Conservation (phyloP, 2,888 invertebrate species). For the Ypsolopha sequella region DNA sequence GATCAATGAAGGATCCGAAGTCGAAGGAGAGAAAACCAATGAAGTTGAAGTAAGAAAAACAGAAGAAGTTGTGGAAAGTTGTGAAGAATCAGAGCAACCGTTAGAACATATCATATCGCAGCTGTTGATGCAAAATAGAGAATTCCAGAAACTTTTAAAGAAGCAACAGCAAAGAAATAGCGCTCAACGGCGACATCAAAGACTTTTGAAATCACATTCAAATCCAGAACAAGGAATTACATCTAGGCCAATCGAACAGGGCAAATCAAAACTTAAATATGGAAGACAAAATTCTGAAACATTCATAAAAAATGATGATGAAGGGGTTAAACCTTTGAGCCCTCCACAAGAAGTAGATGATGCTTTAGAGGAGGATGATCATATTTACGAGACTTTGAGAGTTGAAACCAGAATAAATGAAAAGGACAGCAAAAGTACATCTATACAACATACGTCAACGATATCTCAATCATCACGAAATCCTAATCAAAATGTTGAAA, state of each 20-base stretch:
- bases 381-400: slow-evolving; percentile 73
- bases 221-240: slow-evolving; percentile 61
- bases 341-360: slow-evolving; percentile 26
- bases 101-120: slow-evolving; percentile 86
- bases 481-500: slow-evolving; percentile 18
- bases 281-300: slow-evolving; percentile 48
- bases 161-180: slow-evolving; percentile 75
- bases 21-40: slow-evolving; percentile 34
- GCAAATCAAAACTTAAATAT: slow-evolving; percentile 43
- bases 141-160: slow-evolving; percentile 83
- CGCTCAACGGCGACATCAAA: slow-evolving; percentile 66
- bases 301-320: slow-evolving; percentile 22
- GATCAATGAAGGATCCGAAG: slow-evolving; percentile 53
- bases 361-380: slow-evolving; percentile 62
- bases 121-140: slow-evolving; percentile 84
- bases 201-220: slow-evolving; percentile 65
- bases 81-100: slow-evolving; percentile 65
- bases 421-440: slow-evolving; percentile 39
- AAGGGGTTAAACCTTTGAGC: slow-evolving; percentile 18
- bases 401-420: slow-evolving; percentile 43
- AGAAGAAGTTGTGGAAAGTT: slow-evolving; percentile 31
- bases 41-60: slow-evolving; percentile 22
- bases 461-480: slow-evolving; percentile 37
- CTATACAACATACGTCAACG: slow-evolving; percentile 36
- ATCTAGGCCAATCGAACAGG: slow-evolving; percentile 38